phyloP scores from a whole-genome alignment of 2,888 invertebrate genomes.

The Ormyrus thymus region DNA sequence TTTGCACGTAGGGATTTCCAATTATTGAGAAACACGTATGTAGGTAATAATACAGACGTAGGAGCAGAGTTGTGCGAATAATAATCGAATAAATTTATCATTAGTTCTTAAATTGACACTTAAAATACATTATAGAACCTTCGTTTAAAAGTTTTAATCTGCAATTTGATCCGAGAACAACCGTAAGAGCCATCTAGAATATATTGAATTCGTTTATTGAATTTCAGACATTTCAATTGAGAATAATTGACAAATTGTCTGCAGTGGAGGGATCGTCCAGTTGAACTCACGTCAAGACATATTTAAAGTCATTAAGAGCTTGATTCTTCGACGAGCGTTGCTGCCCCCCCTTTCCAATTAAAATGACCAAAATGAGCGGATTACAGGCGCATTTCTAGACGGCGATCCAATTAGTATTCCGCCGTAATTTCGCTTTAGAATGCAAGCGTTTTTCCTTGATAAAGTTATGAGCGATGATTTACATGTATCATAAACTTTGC shows the following conservation, averaged over 20 bases:
- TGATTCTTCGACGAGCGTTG: neutral
- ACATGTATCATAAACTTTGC: slow-evolving; percentile 37
- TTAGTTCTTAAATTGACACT: no score
- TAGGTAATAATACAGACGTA: no score
- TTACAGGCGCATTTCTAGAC: neutral
- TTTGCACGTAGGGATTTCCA: no score
- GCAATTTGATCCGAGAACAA: no score
- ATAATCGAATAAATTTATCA: no score
- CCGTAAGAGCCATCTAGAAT: no score
- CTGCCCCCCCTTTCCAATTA: neutral
- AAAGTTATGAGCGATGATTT: slow-evolving; percentile 25
- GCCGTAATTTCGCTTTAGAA: neutral
- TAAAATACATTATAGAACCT: no score
- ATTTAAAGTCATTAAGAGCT: slow-evolving; percentile 4
- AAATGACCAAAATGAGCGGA: neutral
- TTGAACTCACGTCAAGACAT: slow-evolving; percentile 12
- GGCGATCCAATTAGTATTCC: neutral
- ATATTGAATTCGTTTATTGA: slow-evolving; percentile 24
- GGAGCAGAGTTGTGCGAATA: no score
- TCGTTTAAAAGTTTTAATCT: no score
- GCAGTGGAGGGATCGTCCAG: slow-evolving; percentile 1
- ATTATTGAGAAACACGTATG: no score
- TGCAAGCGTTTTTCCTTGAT: slow-evolving; percentile 6
- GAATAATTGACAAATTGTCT: slow-evolving; percentile 6
- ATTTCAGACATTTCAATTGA: slow-evolving; percentile 30